Evolutionary conservation across 2,888 invertebrate species (phyloP).

Genomic region (Drosophila mercatorum): DNA sequence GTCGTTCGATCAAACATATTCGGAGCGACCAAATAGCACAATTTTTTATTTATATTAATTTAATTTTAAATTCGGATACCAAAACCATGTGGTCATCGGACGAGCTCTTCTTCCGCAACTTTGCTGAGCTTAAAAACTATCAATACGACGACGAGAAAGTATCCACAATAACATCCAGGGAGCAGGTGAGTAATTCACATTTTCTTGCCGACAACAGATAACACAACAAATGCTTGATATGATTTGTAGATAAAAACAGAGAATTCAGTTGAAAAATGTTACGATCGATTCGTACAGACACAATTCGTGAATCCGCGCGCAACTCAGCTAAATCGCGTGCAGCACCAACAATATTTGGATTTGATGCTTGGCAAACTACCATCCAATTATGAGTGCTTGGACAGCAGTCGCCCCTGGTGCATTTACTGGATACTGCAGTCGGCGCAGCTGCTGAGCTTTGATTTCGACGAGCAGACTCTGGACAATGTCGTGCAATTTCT

Average conservation of each 20-base stretch:
- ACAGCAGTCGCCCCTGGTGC: conserved; percentile 98
- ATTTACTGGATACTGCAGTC: conserved; percentile 98
- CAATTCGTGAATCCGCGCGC: conserved; percentile 86
- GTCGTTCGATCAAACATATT: conserved; percentile 20
- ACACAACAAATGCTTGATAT: not conserved
- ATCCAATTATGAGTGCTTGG: conserved; percentile 91
- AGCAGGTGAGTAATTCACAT: conserved; percentile 86
- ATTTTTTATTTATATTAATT: conserved; percentile 35
- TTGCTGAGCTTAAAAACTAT: conserved; percentile 79
- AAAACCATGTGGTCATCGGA: conserved; percentile 56
- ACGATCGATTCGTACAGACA: conserved; percentile 85
- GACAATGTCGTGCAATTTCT: conserved; percentile 87
- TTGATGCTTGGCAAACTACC: conserved; percentile 89
- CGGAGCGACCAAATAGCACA: conserved; percentile 7
- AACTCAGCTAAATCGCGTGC: conserved; percentile 87
- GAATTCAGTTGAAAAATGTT: conserved; percentile 86
- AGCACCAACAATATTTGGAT: conserved; percentile 89
- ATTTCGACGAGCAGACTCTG: conserved; percentile 86
- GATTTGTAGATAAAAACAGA: conserved; percentile 86
- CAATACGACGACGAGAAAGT: conserved; percentile 87
- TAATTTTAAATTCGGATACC: conserved; percentile 29
- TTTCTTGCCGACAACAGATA: not conserved
- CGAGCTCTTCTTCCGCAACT: conserved; percentile 79
- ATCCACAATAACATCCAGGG: conserved; percentile 86
- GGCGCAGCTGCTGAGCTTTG: conserved; percentile 90